Evolutionary conservation across 2,888 invertebrate genomes (phyloP).

Genomic region (Gnatocerus cornutus): DNA sequence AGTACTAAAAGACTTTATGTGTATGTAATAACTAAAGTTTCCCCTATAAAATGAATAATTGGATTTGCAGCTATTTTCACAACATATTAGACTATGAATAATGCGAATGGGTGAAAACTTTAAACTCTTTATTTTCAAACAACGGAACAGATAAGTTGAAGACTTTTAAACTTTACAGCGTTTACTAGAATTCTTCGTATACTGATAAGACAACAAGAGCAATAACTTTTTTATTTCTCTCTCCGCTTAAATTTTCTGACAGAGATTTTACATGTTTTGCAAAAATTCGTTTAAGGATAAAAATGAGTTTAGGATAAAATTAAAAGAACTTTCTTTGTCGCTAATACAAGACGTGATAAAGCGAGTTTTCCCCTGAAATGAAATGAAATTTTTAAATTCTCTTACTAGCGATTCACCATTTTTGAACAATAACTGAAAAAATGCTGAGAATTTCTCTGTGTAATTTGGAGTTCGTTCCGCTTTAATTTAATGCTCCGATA

Average conservation of each 20-base stretch:
- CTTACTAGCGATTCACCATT: too few relatives aligned
- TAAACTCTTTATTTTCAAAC: slow-evolving; percentile 33
- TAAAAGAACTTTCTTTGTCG: not conserved
- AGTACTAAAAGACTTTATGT: slow-evolving; percentile 8
- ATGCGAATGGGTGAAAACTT: slow-evolving; percentile 15
- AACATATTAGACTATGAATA: slow-evolving; percentile 8
- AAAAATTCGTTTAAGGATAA: slow-evolving; percentile 19
- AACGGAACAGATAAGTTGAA: slow-evolving; percentile 42
- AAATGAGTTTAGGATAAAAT: not conserved
- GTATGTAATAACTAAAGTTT: slow-evolving; percentile 14
- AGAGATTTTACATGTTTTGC: slow-evolving; percentile 14
- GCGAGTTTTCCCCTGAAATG: too few relatives aligned
- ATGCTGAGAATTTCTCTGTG: too few relatives aligned
- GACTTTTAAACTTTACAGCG: slow-evolving; percentile 48
- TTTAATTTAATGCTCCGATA: too few relatives aligned
- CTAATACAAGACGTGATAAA: too few relatives aligned
- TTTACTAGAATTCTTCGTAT: slow-evolving; percentile 42
- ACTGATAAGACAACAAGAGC: slow-evolving; percentile 48
- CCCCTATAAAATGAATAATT: slow-evolving; percentile 1
- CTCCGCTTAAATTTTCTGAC: slow-evolving; percentile 17
- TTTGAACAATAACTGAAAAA: too few relatives aligned
- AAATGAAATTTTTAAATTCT: too few relatives aligned
- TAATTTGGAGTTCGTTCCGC: too few relatives aligned
- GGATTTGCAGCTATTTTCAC: slow-evolving; percentile 10
- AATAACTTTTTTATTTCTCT: slow-evolving; percentile 38